A percentile compares a stretch with the other conserved stretches of the same genome.
Conservation (phyloP, 2,888 invertebrate species). For the Agrilus biguttatus region DNA sequence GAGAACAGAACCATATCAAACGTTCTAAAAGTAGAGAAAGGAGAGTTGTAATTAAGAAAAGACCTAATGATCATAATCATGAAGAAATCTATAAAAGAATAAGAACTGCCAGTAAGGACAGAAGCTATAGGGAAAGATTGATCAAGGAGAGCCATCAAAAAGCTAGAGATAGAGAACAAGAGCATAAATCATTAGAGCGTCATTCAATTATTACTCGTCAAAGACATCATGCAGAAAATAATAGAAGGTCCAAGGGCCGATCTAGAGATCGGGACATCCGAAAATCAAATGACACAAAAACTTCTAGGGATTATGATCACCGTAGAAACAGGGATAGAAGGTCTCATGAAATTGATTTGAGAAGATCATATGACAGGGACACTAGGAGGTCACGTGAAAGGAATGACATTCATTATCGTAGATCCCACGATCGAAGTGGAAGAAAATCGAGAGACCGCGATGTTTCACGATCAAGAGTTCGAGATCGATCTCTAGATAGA, state of each 20-base stretch:
- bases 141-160: constrained; percentile 17
- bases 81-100: constrained; percentile 10
- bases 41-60: constrained; percentile 28
- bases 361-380: constrained; percentile 6
- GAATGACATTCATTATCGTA: constrained; percentile 14
- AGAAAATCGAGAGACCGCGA: constrained; percentile 22
- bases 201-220: constrained; percentile 6
- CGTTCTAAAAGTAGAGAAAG: constrained; percentile 29
- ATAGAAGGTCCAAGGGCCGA: constrained; percentile 1
- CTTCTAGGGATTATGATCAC: constrained; percentile 22
- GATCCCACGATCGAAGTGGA: constrained; percentile 14
- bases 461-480: constrained; percentile 9
- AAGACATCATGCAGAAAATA: constrained; percentile 4
- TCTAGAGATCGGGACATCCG: constrained; percentile 6
- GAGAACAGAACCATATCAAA: constrained; percentile 17
- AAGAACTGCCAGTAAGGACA: constrained; percentile 8
- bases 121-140: constrained; percentile 14
- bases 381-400: constrained; percentile 5
- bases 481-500: constrained; percentile 21
- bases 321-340: constrained; percentile 14
- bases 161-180: constrained; percentile 20
- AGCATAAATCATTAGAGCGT: constrained; percentile 4
- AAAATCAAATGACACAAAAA: constrained; percentile 23
- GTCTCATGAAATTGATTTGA: constrained; percentile 8
- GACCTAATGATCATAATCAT: constrained; percentile 11